Conservation (phyloP, 1,140 invertebrate genomes). For the Laupala kohalensis region DNA sequence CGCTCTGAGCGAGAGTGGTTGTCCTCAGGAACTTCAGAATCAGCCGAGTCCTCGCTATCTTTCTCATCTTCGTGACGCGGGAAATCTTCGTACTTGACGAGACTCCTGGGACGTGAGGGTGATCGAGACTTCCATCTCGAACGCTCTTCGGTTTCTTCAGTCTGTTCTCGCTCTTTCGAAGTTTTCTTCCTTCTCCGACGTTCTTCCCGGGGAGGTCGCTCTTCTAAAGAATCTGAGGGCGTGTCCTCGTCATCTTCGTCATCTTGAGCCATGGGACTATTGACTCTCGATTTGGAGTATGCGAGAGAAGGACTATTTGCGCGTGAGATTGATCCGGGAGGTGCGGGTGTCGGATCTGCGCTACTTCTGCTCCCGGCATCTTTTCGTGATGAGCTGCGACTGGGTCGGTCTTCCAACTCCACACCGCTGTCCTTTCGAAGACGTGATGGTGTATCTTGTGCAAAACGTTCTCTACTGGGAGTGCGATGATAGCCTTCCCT, state of each 20-base stretch:
- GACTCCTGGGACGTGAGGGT: background rate
- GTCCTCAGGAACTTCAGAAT: background rate
- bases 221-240: background rate
- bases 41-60: background rate
- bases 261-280: background rate
- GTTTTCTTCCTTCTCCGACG: background rate
- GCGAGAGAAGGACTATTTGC: background rate
- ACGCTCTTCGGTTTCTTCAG: background rate
- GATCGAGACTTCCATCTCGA: background rate
- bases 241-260: background rate
- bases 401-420: background rate
- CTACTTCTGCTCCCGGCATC: background rate
- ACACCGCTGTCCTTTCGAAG: background rate
- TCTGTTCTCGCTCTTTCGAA: no score
- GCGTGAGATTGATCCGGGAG: background rate
- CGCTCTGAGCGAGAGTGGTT: background rate
- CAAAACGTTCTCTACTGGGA: background rate
- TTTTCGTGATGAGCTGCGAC: no score
- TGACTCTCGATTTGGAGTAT: background rate
- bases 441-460: background rate
- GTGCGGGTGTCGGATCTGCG: background rate
- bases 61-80: background rate
- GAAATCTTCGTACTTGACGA: background rate
- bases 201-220: background rate
- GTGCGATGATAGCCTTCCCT: background rate